These are phyloP conservation scores for Martes flavigula DNA, from an alignment of 2,797 vertebrate species.

Conservation along the genomic window DNA sequence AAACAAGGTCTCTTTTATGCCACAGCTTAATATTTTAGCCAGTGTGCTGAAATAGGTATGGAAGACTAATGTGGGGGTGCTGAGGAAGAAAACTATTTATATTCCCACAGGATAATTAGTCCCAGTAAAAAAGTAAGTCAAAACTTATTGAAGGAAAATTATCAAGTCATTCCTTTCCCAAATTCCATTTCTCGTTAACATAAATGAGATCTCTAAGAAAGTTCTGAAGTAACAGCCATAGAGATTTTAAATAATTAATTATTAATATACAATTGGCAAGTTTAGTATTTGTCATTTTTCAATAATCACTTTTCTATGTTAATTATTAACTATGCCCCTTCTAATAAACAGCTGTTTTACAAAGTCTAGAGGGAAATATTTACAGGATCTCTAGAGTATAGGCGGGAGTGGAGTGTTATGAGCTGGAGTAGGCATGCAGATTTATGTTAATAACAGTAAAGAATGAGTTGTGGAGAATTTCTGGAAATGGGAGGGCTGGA, in stretches of 20 bases:
- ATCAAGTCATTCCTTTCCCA: background rate
- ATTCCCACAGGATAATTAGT: background rate
- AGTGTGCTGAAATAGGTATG: background rate
- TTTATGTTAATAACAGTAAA: background rate
- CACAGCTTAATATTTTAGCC: background rate
- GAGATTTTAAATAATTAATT: background rate
- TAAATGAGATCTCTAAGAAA: background rate
- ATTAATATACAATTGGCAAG: background rate
- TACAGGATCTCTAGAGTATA: background rate
- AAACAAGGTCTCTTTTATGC: background rate
- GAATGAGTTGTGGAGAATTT: background rate
- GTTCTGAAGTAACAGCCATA: background rate
- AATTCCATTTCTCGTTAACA: background rate
- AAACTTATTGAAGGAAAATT: background rate
- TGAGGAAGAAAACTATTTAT: background rate
- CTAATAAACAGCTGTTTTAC: background rate
- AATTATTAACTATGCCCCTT: background rate
- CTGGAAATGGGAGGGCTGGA: background rate
- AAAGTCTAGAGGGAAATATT: background rate
- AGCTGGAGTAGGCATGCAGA: background rate
- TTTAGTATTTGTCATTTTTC: conserved; percentile 1
- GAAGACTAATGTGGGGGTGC: background rate
- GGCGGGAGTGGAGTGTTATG: background rate
- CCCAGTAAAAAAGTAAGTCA: background rate
- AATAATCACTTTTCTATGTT: background rate